Base-by-base conservation (phyloP, 92 coral and sea anemone genomes). In the Blastomussa wellsi region DNA sequence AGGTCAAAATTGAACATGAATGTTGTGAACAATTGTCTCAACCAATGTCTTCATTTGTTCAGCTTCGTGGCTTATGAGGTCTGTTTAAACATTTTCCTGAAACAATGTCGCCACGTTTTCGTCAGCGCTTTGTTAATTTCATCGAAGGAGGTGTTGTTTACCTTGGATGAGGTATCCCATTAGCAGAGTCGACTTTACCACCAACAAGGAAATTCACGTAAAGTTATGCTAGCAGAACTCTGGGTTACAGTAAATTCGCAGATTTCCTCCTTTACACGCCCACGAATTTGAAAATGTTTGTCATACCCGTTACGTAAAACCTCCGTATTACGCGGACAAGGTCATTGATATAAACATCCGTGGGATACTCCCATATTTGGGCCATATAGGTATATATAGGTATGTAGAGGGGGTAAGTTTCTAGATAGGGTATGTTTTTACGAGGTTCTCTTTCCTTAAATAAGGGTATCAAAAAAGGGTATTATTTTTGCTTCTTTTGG, bases 111-210 rank as follows among this genome's bases (percentile, higher is more conserved):
- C n/a, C n/a, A n/a, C 24, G 20, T 77, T 57, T 74, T 74, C 79
- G 51, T 62, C 68, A 28, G 35, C 15, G 79, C 55, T 74, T 74
- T 74, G 79, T 74, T 74, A 74, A 47, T 74, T 74, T 74, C 48
- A 53, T 53, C 66, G 24, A 52, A 52, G n/a, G 81, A 52, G 68
- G 0, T 57, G 48, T 16, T 57, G 81, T 77, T 77, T 53, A 26
- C 32, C 39, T 77, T 33, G 31, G 48, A 55, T 16, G 31, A 77
- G 81, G 48, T 22, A 53, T 19, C 36, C 62, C 12, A 35, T 77
- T 53, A 35, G 31, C 81, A 20, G 26, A 77, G 11, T 70, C 48
- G 14, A 41, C 74, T 36, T 35, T 36, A 32, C 16, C 15, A 42
- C 9, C 22, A n/a, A 36, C 24, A 33, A 15, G 24, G 24, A 36